These are phyloP conservation scores for Agelas oroides DNA, from an alignment of 37 sponge, comb jelly and placozoan genomes.

Conservation along the genomic window DNA sequence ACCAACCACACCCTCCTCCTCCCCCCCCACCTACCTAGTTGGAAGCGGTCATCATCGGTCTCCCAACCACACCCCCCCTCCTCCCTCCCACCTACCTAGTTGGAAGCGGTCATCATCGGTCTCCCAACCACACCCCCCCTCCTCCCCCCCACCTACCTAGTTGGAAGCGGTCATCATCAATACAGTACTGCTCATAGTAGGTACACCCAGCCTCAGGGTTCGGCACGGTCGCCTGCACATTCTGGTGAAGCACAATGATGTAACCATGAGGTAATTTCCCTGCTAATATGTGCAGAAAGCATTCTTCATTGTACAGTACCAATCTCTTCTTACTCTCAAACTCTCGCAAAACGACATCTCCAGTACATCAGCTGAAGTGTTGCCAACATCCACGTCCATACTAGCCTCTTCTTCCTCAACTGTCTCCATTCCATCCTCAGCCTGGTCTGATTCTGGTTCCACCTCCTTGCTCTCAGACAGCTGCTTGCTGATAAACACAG, in stretches of 20 bases:
- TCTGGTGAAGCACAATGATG: conserved; percentile 6
- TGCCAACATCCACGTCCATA: background rate
- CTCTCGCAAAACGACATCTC: conserved; percentile 29
- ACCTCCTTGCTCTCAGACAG: background rate
- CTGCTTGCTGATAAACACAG: conserved; percentile 53
- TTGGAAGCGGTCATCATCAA: conserved; percentile 74
- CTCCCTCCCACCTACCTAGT: conserved; percentile 43
- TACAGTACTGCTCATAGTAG: conserved; percentile 82
- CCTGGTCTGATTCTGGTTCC: background rate
- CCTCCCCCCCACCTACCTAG: conserved; percentile 42
- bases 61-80: background rate
- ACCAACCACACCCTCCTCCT: no score
- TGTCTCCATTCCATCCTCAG: background rate
- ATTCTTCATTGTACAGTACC: no score
- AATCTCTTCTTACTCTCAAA: background rate
- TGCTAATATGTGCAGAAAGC: background rate
- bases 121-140: background rate
- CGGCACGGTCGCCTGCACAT: conserved; percentile 22
- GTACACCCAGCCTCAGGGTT: conserved; percentile 55
- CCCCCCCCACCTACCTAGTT: background rate
- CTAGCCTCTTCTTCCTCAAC: conserved; percentile 30
- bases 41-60: background rate
- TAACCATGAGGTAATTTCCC: background rate
- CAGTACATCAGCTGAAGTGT: background rate
- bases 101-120: conserved; percentile 51